Base-by-base conservation (phyloP, 2,888 invertebrate species). In the Byasa hedistus region DNA sequence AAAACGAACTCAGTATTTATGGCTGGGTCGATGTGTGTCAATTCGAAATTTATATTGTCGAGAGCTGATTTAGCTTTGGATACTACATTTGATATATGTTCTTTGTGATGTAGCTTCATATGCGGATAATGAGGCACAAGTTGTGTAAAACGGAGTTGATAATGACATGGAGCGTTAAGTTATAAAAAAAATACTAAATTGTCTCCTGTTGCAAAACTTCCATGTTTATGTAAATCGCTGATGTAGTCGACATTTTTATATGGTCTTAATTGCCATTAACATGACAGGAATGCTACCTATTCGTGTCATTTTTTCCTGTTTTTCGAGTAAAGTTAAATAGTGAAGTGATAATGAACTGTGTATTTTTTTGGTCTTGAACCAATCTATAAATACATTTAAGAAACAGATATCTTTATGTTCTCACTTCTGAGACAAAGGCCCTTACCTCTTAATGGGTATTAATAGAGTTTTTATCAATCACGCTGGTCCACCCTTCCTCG, bases 1-100 rank as follows among this genome's bases (percentile, higher is more conserved):
- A 90, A 91, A 90, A 91, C 85, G 87, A 86, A 75, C 73, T 75
- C 75, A 69, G 82, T 84, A 87, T 90, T 91, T 91, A 91, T 89
- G 86, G 84, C 72, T 75, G 84, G 82, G 71, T 73, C 90, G 85
- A 89, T 86, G 86, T 88, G 82, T 89, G 91, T 86, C 91, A 88
- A 91, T 88, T 82, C 82, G 74, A 85, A 88, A 91, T 90, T 90
- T 90, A 91, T 90, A 80, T 80, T 84, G 86, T 83, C 77, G 77
- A 79, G 75, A 79, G 79, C 82, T 85, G 88, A 86, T 86, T 86
- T 87, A 86, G 79, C 80, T 80, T 77, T 75, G 78, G 75, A 76
- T 78, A 75, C 75, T 82, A 80, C 77, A 76, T 82, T 83, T 85
- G 84, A 85, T 82, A 85, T 83, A 85, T 78, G 79, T 78, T 75